Evolutionary conservation across 2,113 vertebrate species (phyloP).

Genomic region (Triplophysa dalaica): DNA sequence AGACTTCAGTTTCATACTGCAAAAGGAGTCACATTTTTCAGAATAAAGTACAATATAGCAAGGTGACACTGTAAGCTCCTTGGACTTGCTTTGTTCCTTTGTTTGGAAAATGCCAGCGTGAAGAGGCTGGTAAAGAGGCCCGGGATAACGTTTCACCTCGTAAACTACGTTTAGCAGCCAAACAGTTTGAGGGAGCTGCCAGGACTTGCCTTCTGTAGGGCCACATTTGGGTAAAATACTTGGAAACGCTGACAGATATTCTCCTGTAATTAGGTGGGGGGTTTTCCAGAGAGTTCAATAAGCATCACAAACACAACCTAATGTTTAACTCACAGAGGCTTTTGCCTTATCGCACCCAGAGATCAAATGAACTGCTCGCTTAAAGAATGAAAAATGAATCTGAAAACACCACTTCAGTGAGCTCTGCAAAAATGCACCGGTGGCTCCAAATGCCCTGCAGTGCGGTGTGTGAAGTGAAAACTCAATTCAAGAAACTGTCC

Average conservation of each 20-base stretch:
- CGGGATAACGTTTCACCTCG: conserved; percentile 60
- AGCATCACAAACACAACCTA: conserved; percentile 32
- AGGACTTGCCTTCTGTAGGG: conserved; percentile 55
- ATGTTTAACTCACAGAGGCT: not conserved
- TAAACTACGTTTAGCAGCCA: conserved; percentile 56
- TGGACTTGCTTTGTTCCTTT: conserved; percentile 63
- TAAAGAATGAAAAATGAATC: conserved; percentile 24
- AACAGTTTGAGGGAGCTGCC: conserved; percentile 55
- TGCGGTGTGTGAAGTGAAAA: conserved; percentile 40
- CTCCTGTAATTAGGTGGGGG: conserved; percentile 40
- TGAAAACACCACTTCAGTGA: conserved; percentile 25
- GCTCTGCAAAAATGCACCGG: conserved; percentile 10
- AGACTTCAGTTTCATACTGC: conserved; percentile 27
- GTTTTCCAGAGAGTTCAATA: conserved; percentile 19
- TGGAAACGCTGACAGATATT: conserved; percentile 43
- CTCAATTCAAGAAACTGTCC: conserved; percentile 32
- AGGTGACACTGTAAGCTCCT: conserved; percentile 57
- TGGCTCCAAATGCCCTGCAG: conserved; percentile 42
- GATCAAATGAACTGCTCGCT: conserved; percentile 28
- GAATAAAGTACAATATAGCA: conserved; percentile 40
- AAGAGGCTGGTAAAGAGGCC: conserved; percentile 56
- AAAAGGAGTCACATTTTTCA: not conserved
- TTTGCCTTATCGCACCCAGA: not conserved
- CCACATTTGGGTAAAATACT: conserved; percentile 65
- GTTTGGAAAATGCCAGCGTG: conserved; percentile 62